These are phyloP conservation scores for Podargus strigoides DNA, from an alignment of 2,797 vertebrate genomes.

Conservation along the genomic window DNA sequence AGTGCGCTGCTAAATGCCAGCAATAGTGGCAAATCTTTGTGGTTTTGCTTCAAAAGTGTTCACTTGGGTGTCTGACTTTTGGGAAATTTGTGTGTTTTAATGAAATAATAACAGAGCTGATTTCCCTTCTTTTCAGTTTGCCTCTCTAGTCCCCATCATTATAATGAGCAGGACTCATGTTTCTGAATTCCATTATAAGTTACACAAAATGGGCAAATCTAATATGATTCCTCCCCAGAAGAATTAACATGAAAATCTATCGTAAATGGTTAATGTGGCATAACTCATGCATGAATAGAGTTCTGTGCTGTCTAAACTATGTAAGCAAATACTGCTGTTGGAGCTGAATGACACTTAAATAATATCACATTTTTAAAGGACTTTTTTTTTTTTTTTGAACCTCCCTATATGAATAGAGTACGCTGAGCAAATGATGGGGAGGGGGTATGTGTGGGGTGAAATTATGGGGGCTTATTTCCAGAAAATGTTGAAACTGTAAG, in stretches of 20 bases:
- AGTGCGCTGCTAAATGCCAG: neutral
- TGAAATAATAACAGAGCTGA: slow-evolving; percentile 3
- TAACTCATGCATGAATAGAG: slow-evolving; percentile 32
- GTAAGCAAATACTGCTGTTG: slow-evolving; percentile 29
- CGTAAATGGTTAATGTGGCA: slow-evolving; percentile 55
- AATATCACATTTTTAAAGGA: neutral
- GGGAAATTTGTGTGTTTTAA: neutral
- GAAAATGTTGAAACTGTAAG: neutral
- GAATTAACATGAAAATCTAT: slow-evolving; percentile 57
- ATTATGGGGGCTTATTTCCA: neutral
- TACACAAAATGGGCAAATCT: slow-evolving; percentile 39
- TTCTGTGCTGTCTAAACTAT: slow-evolving; percentile 19
- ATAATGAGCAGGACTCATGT: neutral
- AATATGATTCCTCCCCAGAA: slow-evolving; percentile 40
- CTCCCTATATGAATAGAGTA: neutral
- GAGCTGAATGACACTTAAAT: slow-evolving; percentile 45
- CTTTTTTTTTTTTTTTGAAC: neutral
- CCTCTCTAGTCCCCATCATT: neutral
- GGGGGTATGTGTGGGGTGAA: no score
- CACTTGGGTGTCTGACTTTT: neutral
- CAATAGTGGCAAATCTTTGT: neutral
- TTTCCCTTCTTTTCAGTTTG: slow-evolving; percentile 2
- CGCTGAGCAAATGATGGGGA: neutral
- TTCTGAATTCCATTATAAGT: slow-evolving; percentile 41
- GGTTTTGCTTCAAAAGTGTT: neutral